These are phyloP conservation scores for Latrodectus hesperus DNA, from an alignment of 2,888 invertebrate genomes.

Conservation along the genomic window DNA sequence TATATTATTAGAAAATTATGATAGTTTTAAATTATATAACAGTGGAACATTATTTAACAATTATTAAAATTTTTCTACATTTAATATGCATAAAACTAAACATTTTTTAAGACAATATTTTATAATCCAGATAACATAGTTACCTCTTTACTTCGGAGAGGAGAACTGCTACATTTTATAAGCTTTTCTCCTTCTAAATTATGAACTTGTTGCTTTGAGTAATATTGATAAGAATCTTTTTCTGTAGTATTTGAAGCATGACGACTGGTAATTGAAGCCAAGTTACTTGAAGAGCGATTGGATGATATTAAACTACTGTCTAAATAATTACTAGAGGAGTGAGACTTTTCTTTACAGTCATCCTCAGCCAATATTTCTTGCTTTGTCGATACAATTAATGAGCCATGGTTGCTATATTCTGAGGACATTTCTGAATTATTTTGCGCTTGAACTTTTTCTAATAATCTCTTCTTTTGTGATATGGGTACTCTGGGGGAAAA, in stretches of 20 bases:
- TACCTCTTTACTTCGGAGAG: constrained; percentile 66
- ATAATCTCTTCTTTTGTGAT: constrained; percentile 87
- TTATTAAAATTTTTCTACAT: no score
- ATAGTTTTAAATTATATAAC: neutral
- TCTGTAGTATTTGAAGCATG: constrained; percentile 20
- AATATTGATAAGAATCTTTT: constrained; percentile 57
- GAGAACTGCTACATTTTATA: constrained; percentile 70
- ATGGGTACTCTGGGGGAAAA: constrained; percentile 48
- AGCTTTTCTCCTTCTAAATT: constrained; percentile 71
- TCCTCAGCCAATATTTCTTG: constrained; percentile 67
- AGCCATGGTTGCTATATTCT: constrained; percentile 44
- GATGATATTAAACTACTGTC: constrained; percentile 34
- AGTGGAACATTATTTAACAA: neutral
- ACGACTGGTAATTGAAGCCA: constrained; percentile 16
- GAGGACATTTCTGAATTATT: constrained; percentile 50
- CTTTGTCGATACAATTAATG: constrained; percentile 63
- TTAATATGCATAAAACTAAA: no score
- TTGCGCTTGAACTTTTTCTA: constrained; percentile 89
- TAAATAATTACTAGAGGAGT: constrained; percentile 37
- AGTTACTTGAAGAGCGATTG: constrained; percentile 22
- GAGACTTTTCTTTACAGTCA: constrained; percentile 50
- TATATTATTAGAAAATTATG: neutral
- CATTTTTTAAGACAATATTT: no score
- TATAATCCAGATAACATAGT: neutral
- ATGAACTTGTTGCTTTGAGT: constrained; percentile 67